Conservation (phyloP, 2,113 vertebrate genomes). For the Leptobrachium leishanense region DNA sequence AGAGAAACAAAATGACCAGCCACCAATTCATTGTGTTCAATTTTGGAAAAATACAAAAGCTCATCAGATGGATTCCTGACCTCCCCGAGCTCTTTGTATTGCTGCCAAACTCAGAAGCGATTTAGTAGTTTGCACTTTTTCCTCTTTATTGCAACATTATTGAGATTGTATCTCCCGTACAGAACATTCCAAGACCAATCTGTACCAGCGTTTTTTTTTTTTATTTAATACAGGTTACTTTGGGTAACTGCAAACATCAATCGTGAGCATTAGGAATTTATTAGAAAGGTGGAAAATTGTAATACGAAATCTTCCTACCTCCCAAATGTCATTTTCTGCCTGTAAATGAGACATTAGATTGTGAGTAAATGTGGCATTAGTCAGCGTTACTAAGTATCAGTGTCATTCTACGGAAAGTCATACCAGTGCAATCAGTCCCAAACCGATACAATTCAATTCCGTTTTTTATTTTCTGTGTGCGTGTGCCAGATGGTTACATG, state of each 20-base stretch:
- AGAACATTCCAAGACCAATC: conserved; percentile 1
- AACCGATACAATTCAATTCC: background rate
- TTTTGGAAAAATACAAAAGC: conserved; percentile 6
- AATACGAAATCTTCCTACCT: background rate
- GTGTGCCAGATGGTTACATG: background rate
- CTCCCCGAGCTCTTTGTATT: conserved; percentile 11
- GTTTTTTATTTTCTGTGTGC: background rate
- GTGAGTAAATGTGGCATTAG: background rate
- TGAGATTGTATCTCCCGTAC: conserved; percentile 10
- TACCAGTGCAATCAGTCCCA: background rate
- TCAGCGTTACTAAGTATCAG: conserved; percentile 6
- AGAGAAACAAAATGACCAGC: background rate
- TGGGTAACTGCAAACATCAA: conserved; percentile 11
- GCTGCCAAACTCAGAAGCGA: conserved; percentile 13
- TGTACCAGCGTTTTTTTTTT: conserved; percentile 3
- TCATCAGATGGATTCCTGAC: conserved; percentile 8
- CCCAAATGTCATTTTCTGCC: conserved; percentile 1
- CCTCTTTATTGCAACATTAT: background rate
- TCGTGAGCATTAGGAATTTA: background rate
- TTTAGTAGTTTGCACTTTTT: background rate
- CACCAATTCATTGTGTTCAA: background rate
- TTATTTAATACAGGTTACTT: background rate
- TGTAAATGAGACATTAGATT: background rate
- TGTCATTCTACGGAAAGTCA: background rate
- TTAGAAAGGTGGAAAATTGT: background rate